Conservation (phyloP, 2,113 vertebrate species). For the Phycodurus eques region DNA sequence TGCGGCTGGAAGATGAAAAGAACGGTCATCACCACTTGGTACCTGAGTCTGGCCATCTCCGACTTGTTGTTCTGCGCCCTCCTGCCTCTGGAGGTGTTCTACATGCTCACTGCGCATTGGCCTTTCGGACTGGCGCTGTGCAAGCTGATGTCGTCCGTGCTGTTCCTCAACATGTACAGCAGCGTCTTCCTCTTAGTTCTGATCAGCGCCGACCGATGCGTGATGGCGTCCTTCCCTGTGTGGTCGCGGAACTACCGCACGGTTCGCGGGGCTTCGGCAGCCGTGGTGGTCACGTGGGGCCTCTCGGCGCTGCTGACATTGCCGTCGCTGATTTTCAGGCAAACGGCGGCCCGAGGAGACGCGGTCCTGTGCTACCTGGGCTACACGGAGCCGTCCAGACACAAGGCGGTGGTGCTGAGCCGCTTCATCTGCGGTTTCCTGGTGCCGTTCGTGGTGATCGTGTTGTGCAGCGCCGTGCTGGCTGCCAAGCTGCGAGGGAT, state of each 20-base stretch:
- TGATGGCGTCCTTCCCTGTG: slow-evolving; percentile 78
- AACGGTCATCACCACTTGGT: slow-evolving; percentile 82
- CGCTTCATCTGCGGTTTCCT: slow-evolving; percentile 81
- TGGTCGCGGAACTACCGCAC: slow-evolving; percentile 86
- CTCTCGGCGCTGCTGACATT: slow-evolving; percentile 76
- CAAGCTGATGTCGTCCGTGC: slow-evolving; percentile 80
- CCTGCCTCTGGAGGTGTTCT: slow-evolving; percentile 72
- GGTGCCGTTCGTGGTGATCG: slow-evolving; percentile 78
- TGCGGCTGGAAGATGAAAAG: slow-evolving; percentile 84
- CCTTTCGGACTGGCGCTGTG: slow-evolving; percentile 81
- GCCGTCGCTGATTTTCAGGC: slow-evolving; percentile 78
- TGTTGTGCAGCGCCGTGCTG: slow-evolving; percentile 75
- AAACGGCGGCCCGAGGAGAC: slow-evolving; percentile 32
- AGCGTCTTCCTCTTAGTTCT: slow-evolving; percentile 82
- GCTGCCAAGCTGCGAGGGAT: slow-evolving; percentile 73
- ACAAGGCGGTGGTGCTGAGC: slow-evolving; percentile 50
- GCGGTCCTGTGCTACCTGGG: slow-evolving; percentile 74
- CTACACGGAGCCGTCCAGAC: slow-evolving; percentile 43
- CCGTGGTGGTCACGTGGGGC: slow-evolving; percentile 72
- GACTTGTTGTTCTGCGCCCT: slow-evolving; percentile 83
- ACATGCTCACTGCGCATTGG: slow-evolving; percentile 71
- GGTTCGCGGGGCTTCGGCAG: slow-evolving; percentile 46
- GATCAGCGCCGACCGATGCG: slow-evolving; percentile 84
- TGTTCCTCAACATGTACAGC: slow-evolving; percentile 89
- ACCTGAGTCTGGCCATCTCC: slow-evolving; percentile 82